Evolutionary conservation across 2,797 vertebrate genomes (phyloP), one percentile per base, ranked within the genome.

Genomic region (Gymnocypris eckloni): DNA sequence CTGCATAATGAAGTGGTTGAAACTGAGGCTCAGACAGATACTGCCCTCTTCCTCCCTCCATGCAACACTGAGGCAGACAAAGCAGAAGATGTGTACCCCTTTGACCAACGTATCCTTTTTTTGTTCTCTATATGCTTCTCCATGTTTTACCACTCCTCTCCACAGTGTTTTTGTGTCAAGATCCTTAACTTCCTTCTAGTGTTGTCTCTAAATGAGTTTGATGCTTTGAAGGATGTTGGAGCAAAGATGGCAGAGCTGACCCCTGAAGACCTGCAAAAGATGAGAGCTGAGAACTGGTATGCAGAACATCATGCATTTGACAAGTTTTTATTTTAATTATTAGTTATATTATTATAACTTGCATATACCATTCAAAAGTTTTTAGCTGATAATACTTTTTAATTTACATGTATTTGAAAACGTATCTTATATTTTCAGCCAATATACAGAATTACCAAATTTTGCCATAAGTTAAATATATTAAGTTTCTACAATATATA

Each of bases 91-190:
- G 96, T 99, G n/a, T 99, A 99, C 91, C 93, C 87, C 33, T 97
- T 99, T 87, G 95, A 97, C 22, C 93, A 96, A 75, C 86, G 98
- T 98, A 99, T 99, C 97, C 90, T 98, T 96, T 69, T 70, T 1
- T 43, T 43, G 20, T 25, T 75, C 15, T 33, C 6, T 61, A 6
- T 37, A 48, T 37, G 25, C 1, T 11, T 75, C 41, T 75, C 43
- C 86, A 84, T 3, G 0, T 33, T 3, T 87, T 10, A 86, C 12
- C 18, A 54, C 50, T 20, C 0, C 71, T 90, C 90, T 94, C 91
- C 89, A 59, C 1, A 0, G 20, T 2, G 1, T 71, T 67, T 54
- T 69, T 22, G 15, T 10, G 52, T 59, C 28, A 48, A n/a, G 25
- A 69, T 85, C 82, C 86, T 81, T 59, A 90, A 83, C 59, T 7